Percentiles rank a stretch among this genome's conserved stretches.
Evolutionary conservation across 35 echinoderm and acorn worm genomes (phyloP).

Genomic region (Heliocidaris erythrogramma): DNA sequence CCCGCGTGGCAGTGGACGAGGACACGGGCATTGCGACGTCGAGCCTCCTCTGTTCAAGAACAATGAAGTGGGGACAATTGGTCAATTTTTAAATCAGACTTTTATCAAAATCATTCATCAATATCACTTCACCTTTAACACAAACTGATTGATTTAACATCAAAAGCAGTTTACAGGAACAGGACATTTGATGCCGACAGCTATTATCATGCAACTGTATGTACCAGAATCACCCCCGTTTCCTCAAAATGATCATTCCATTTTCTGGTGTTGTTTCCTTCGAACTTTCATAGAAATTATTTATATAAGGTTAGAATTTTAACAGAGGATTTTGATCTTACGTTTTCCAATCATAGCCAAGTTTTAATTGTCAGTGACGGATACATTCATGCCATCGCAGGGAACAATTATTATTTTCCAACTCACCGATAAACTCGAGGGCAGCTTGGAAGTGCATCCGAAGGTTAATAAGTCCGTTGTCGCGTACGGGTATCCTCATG

Average conservation of each 20-base stretch:
- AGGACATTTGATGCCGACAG: background rate
- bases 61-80: conserved; percentile 15
- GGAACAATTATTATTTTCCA: background rate
- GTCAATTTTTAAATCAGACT: background rate
- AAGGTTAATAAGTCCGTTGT: conserved; percentile 76
- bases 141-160: background rate
- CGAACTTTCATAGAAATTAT: too few species aligned
- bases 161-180: too few species aligned
- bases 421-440: conserved; percentile 94
- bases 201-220: background rate
- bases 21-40: conserved; percentile 62
- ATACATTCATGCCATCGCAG: too few species aligned
- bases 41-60: conserved; percentile 82
- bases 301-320: too few species aligned
- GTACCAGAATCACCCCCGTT: background rate
- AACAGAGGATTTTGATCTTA: too few species aligned
- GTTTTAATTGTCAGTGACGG: too few species aligned
- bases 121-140: background rate
- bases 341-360: too few species aligned
- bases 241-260: too few species aligned
- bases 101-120: background rate
- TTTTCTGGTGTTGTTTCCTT: too few species aligned
- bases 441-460: conserved; percentile 78
- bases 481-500: conserved; percentile 77
- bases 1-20: conserved; percentile 96